These are phyloP conservation scores for Coleophora deauratella DNA, from an alignment of 2,888 invertebrate genomes.

Conservation along the genomic window DNA sequence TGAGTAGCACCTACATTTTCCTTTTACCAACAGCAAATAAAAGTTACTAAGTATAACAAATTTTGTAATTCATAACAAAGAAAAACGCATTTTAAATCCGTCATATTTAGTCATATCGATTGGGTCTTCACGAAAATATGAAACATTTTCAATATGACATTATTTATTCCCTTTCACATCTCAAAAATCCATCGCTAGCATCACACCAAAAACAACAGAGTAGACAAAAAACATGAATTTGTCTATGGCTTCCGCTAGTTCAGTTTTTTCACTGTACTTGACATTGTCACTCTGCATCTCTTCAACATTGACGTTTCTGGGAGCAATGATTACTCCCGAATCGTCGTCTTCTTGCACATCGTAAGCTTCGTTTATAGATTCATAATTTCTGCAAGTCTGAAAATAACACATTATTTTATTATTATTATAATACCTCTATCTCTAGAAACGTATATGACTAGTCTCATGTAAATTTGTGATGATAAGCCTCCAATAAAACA, in stretches of 20 bases:
- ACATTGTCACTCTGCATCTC: slow-evolving; percentile 48
- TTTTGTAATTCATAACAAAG: too few species aligned
- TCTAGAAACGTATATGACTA: not conserved
- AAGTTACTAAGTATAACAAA: too few species aligned
- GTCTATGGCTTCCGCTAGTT: slow-evolving; percentile 48
- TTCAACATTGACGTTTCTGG: slow-evolving; percentile 36
- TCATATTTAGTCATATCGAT: too few species aligned
- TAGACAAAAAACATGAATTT: slow-evolving; percentile 46
- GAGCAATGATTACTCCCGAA: slow-evolving; percentile 16
- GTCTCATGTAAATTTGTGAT: too few species aligned
- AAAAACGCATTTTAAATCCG: too few species aligned
- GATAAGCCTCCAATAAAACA: too few species aligned
- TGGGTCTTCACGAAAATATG: too few species aligned
- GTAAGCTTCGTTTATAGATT: slow-evolving; percentile 41
- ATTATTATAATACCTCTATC: not conserved
- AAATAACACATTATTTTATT: slow-evolving; percentile 6
- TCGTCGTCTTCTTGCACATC: slow-evolving; percentile 42
- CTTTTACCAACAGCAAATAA: too few species aligned
- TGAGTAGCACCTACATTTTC: too few species aligned
- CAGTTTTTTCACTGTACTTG: slow-evolving; percentile 32
- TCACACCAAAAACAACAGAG: slow-evolving; percentile 36
- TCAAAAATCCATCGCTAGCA: slow-evolving; percentile 46
- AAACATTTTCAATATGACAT: too few species aligned
- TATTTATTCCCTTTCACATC: too few species aligned
- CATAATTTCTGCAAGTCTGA: slow-evolving; percentile 31